Evolutionary conservation across 2,113 vertebrate species (phyloP), one percentile per base, ranked within the genome.

Genomic region (Felis chaus): DNA sequence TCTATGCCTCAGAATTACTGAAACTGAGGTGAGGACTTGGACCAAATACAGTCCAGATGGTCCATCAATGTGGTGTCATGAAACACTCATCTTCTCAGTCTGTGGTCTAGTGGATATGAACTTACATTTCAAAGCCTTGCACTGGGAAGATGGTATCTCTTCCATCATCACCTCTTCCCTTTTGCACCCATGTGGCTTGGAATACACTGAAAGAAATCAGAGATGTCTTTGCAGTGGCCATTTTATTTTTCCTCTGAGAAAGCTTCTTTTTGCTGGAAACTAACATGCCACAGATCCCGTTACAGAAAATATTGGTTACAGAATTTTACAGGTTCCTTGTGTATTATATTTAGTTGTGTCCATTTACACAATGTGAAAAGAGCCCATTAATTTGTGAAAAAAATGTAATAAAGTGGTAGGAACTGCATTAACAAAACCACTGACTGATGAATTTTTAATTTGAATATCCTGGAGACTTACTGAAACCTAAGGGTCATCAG

Each of bases 1-100:
- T 86, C 88, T 85, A 5, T 89, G 36, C 80, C 66, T 83, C 36
- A 73, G 55, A 55, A 96, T 96, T 96, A 91, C 45, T 29, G 33
- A 63, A 48, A 53, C 25, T 18, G 78, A 81, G 18, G 19, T n/a
- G 68, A 91, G 36, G n/a, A n/a, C n/a, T 92, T 23, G 57, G 53
- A 82, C 31, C 57, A 88, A 79, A 31, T 73, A 29, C 33, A 68
- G 61, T 74, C 53, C 95, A 85, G 63, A 63, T 29, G 31, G 85
- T 71, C 53, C n/a, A 13, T 81, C 27, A 29, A 36, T 66, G 53
- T n/a, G 76, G 69, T 88, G 90, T 96, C 41, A 27, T 81, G 71
- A 95, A 87, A 98, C 9, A n/a, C 27, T 23, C 15, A 23, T 63
- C 4, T 33, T 69, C 57, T 84, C 15, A n/a, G 45, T 83, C 39